Evolutionary conservation across 2,888 invertebrate species (phyloP), one percentile per base, ranked within the genome.

Genomic region (Nephrocerus scutellatus): DNA sequence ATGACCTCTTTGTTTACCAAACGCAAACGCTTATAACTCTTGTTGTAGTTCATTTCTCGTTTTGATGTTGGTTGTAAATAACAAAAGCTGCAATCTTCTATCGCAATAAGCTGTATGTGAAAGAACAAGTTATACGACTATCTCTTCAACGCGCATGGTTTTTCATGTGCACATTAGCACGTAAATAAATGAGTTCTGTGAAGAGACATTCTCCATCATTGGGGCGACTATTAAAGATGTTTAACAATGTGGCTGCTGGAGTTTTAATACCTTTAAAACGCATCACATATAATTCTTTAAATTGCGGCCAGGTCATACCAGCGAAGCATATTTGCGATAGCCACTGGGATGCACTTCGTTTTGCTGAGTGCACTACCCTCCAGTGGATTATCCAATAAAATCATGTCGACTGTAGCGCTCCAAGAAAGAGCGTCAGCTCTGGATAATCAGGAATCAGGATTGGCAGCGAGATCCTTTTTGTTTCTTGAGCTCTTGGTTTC

Each of bases 121-220:
- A 16, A 39, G 32, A 15, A 39, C 36, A 15, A 35, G 38, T 21
- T 34, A 38, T 30, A 43, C 43, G 13, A 36, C 43, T 23, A 39
- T 43, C 30, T 43, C 38, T 23, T 43, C 43, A 13, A 26, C 12
- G 26, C 25, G 30, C 39, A 43, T 39, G 34, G 25, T 24, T 22
- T 43, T 43, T 35, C 38, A 43, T 15, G 35, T 43, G 26, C 30
- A 30, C 26, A 43, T 30, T 31, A 34, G 37, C 30, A n/a, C n/a
- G n/a, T n/a, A n/a, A n/a, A n/a, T n/a, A n/a, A n/a, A n/a, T n/a
- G n/a, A n/a, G n/a, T n/a, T n/a, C n/a, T n/a, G n/a, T n/a, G n/a
- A n/a, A n/a, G 13, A 31, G 31, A 21, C 36, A 36, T 25, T 41
- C 36, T 30, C 30, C 41, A 36, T 41, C 31, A 15, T 34, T 39